Evolutionary conservation across 2,888 invertebrate species (phyloP).

Genomic region (Cactoblastis cactorum): DNA sequence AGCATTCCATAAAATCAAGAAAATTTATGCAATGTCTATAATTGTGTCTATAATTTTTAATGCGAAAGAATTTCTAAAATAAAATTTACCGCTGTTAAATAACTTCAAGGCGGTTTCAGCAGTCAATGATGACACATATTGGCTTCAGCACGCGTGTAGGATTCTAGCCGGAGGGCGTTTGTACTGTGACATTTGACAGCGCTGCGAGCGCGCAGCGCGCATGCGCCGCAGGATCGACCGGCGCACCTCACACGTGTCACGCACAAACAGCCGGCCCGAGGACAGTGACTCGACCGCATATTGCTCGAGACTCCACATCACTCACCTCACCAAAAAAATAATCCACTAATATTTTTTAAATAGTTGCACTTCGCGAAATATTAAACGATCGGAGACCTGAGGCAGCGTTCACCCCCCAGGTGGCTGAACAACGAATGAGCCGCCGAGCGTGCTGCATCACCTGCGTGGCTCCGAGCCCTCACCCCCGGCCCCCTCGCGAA

Average conservation of each 20-base stretch:
- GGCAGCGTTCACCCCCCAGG: slow-evolving; percentile 33
- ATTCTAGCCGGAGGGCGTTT: slow-evolving; percentile 8
- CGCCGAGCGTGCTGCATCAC: slow-evolving; percentile 51
- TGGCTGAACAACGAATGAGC: slow-evolving; percentile 49
- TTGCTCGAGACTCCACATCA: slow-evolving; percentile 15
- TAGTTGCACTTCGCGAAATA: neutral
- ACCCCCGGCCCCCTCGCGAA: slow-evolving; percentile 40
- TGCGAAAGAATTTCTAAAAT: neutral
- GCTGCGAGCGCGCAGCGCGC: slow-evolving; percentile 34
- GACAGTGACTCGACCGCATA: slow-evolving; percentile 21
- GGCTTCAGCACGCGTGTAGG: neutral
- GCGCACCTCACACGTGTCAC: slow-evolving; percentile 53
- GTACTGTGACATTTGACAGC: slow-evolving; percentile 41
- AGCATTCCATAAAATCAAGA: too few relatives aligned
- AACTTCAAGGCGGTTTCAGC: slow-evolving; percentile 15
- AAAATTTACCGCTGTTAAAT: slow-evolving; percentile 30
- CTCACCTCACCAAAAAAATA: neutral
- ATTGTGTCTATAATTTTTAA: neutral
- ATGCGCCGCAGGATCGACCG: slow-evolving; percentile 66
- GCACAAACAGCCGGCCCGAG: slow-evolving; percentile 36
- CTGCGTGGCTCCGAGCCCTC: slow-evolving; percentile 43
- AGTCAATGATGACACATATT: neutral
- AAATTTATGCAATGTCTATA: too few relatives aligned
- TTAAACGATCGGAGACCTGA: slow-evolving; percentile 12
- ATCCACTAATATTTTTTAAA: neutral